Percentiles rank a stretch among this genome's conserved stretches.
phyloP scores from a whole-genome alignment of 2,113 vertebrate genomes.

The Burhinus oedicnemus region DNA sequence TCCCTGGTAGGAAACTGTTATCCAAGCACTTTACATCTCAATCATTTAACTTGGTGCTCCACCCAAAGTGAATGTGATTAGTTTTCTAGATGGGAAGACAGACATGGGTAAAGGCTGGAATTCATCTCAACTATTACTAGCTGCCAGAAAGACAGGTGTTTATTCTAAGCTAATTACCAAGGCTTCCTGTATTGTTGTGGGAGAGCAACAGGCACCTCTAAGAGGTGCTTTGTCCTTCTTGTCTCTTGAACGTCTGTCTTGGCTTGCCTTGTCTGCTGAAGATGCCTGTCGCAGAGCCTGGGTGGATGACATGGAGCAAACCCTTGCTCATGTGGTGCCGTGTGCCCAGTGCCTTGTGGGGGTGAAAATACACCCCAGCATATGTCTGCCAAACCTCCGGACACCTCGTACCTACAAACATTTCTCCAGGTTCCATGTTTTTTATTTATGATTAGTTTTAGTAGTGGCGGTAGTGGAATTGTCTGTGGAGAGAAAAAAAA shows the following conservation, averaged over 20 bases:
- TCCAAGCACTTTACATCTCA: not conserved
- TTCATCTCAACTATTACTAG: not conserved
- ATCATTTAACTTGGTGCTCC: not conserved
- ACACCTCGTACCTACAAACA: not conserved
- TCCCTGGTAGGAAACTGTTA: not conserved
- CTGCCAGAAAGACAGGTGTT: not conserved
- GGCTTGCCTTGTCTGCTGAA: fast-evolving
- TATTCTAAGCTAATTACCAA: not conserved
- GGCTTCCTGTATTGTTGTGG: not conserved
- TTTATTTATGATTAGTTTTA: not conserved
- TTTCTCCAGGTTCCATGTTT: not conserved
- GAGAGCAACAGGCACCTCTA: not conserved
- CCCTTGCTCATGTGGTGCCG: fast-evolving
- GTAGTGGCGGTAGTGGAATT: not conserved
- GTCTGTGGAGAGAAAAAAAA: not conserved
- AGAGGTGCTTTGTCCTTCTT: not conserved
- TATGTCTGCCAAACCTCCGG: not conserved
- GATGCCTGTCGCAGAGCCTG: not conserved
- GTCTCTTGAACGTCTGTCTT: not conserved
- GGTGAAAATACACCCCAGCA: not conserved
- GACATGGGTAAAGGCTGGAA: not conserved
- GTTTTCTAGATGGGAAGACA: not conserved
- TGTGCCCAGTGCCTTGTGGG: not conserved
- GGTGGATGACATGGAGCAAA: fast-evolving
- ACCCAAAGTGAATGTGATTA: not conserved